Base-by-base conservation (phyloP, 2,888 invertebrate genomes). In the Caenorhabditis plicata region DNA sequence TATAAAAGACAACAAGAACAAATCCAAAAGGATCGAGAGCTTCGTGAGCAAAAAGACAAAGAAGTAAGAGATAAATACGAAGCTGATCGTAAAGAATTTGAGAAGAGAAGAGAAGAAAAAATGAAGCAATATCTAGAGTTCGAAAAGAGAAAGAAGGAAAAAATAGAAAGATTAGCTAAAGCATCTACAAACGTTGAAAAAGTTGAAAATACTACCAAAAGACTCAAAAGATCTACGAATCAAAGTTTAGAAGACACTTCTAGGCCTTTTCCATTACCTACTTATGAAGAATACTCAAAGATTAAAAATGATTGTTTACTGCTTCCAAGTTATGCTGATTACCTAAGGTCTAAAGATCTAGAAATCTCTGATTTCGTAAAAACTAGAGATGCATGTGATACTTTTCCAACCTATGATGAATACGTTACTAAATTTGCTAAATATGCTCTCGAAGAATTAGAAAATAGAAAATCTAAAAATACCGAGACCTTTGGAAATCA, bases 401-500 rank as follows among this genome's bases (percentile, higher is more conserved):
- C 29, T 17, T 39, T 51, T 13, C 52, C 52, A 45, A 45, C 1
- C 9, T 44, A 44, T 44, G 39, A 36, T 2, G 36, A 32, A 13
- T 51, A 32, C 42, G 38, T 53, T 35, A 53, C 40, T 26, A 46
- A 38, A 4, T 36, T 53, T 33, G 53, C 53, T 13, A 47, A 35
- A 19, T 47, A 35, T 47, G 53, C 39, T 31, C 20, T 3, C 19
- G 32, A 52, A 36, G 46, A 46, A 36, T 53, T 46, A 15, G 27
- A 40, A 1, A 35, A 41, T 9, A 40, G 44, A 35, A 26, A 40
- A 20, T 31, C 53, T 15, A 39, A 39, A 39, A 29, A 29, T 29
- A 29, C 29, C 29, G 29, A 29, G 29, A 29, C 29, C 29, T 29
- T 29, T 29, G 29, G 29, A 29, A 29, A 29, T 29, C 29, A 29